phyloP scores from a whole-genome alignment of 2,888 invertebrate species.

The Andrena bucephala region DNA sequence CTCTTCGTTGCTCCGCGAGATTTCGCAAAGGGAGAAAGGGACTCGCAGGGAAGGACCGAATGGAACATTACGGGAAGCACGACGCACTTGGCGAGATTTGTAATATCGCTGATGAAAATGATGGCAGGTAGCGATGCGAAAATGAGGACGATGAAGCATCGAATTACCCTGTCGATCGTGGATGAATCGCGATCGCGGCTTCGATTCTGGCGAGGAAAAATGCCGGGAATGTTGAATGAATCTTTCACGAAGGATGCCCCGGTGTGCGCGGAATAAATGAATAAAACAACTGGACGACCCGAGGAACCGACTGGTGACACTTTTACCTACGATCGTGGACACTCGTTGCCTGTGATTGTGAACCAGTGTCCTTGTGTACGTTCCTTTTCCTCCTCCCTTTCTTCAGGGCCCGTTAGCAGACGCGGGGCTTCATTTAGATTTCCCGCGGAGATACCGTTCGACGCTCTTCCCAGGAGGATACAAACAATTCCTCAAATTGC shows the following conservation, averaged over 20 bases:
- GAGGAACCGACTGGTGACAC: constrained; percentile 66
- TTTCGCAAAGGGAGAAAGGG: too few species aligned
- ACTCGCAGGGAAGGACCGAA: neutral
- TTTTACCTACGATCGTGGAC: constrained; percentile 56
- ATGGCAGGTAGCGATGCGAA: neutral
- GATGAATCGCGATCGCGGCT: constrained; percentile 48
- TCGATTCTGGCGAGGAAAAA: constrained; percentile 63
- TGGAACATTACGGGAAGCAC: neutral
- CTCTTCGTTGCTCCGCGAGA: neutral
- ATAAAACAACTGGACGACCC: constrained; percentile 57
- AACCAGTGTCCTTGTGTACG: constrained; percentile 15
- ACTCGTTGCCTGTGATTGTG: constrained; percentile 1
- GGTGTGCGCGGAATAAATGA: constrained; percentile 72
- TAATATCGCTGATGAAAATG: neutral
- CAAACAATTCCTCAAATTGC: constrained; percentile 5
- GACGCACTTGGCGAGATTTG: neutral
- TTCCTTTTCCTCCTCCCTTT: constrained; percentile 23
- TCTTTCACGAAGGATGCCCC: constrained; percentile 72
- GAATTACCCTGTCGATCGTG: constrained; percentile 22
- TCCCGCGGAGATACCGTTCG: constrained; percentile 31
- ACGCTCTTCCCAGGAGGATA: neutral
- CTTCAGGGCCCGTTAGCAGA: constrained; percentile 55
- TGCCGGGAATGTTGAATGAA: constrained; percentile 75
- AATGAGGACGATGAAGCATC: constrained; percentile 39
- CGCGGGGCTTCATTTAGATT: constrained; percentile 38